A percentile compares a stretch with the other conserved stretches of the same genome.
Conservation (phyloP, 2,797 vertebrate species). For the Phoxinus dragarum region DNA sequence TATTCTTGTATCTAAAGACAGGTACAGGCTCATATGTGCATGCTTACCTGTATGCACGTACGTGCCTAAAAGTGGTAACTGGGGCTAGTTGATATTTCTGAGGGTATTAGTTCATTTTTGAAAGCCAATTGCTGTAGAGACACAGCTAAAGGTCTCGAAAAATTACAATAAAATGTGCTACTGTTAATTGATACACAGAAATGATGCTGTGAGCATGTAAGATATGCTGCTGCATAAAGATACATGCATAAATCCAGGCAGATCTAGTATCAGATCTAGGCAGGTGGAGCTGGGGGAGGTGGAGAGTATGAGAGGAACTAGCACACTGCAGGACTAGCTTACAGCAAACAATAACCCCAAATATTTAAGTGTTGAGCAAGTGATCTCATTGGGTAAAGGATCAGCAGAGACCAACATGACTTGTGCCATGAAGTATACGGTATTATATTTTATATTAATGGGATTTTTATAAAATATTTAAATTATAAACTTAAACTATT, state of each 20-base stretch:
- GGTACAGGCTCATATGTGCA: constrained; percentile 36
- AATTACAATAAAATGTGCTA: not conserved
- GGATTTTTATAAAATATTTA: not conserved
- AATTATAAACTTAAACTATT: not conserved
- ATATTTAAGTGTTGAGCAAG: not conserved
- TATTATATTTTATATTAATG: not conserved
- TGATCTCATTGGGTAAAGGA: not conserved
- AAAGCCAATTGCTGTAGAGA: not conserved
- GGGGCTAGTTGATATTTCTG: not conserved
- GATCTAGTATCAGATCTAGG: not conserved
- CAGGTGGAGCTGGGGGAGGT: not conserved
- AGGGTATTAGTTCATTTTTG: not conserved
- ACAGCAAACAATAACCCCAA: not conserved
- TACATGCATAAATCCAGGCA: not conserved
- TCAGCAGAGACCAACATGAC: not conserved
- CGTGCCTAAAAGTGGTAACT: not conserved
- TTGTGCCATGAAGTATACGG: not conserved
- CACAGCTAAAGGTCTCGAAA: not conserved
- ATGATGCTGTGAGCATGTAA: not conserved
- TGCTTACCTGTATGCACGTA: not conserved
- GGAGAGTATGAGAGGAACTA: not conserved
- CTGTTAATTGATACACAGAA: not conserved
- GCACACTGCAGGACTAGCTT: not conserved
- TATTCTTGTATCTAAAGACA: constrained; percentile 53
- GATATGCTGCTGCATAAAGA: not conserved